Evolutionary conservation across 2,888 invertebrate species (phyloP), one percentile per base, ranked within the genome.

Genomic region (Epirrhoe tristata): DNA sequence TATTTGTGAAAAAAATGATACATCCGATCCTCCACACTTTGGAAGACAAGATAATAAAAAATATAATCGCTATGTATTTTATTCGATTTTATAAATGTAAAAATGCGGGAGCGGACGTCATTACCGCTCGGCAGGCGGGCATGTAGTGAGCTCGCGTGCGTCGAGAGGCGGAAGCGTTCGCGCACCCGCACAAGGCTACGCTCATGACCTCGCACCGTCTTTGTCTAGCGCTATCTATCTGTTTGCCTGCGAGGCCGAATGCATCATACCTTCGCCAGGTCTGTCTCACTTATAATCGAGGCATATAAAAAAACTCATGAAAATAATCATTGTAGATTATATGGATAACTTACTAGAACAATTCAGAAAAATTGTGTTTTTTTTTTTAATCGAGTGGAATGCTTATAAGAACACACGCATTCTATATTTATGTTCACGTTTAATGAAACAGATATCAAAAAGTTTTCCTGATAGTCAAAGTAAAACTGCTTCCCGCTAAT

Each of bases 171-270:
- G 91, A 90, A 90, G 90, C 88, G 86, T 81, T 84, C 85, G 89
- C 89, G 88, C 90, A 88, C 90, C 87, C 89, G 90, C 90, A 86
- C 93, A 93, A 93, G 92, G 93, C 93, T 93, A 86, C 89, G 92
- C 91, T 93, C 93, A 87, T 92, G 93, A 93, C 93, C 93, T 93
- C 93, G 93, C 91, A 77, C 86, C 89, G 92, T 91, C 92, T 93
- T 92, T 93, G 93, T 93, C 93, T 93, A 92, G 90, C 86, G 85
- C 90, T 91, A 91, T 92, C 92, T 92, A 91, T 88, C 90, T 90
- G 90, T 91, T 90, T 90, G 86, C 89, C 85, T 87, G 86, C 93
- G 93, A 92, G 93, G 93, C 89, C 92, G 83, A 90, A 92, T 91
- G 90, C 91, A 91, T 93, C 92, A 91, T 90, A 90, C 90, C 88